Evolutionary conservation across 2,888 invertebrate species (phyloP).

Genomic region (Galerucella pusilla): DNA sequence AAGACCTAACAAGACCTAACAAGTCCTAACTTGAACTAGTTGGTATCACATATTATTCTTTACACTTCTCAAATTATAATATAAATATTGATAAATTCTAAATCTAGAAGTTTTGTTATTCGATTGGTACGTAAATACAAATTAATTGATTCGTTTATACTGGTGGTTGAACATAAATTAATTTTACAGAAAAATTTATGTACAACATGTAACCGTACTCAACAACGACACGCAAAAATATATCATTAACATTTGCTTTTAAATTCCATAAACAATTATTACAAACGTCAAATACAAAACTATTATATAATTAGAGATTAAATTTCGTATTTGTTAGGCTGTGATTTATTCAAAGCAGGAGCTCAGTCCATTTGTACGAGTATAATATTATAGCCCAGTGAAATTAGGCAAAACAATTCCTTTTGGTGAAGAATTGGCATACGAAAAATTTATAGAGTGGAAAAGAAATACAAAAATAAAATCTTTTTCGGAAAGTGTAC

Average conservation of each 20-base stretch:
- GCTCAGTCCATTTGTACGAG: no score
- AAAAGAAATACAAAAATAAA: no score
- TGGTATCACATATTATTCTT: background rate
- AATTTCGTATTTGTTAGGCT: background rate
- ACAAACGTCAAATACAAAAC: background rate
- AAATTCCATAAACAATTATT: background rate
- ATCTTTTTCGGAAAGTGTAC: no score
- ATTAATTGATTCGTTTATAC: conserved; percentile 17
- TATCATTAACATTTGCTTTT: conserved; percentile 4
- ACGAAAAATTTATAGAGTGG: no score
- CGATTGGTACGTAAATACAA: background rate
- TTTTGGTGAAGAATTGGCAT: no score
- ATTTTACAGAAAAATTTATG: conserved; percentile 23
- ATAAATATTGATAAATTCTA: background rate
- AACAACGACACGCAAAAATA: conserved; percentile 4
- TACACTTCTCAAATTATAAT: background rate
- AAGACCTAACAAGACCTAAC: no score
- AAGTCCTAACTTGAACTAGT: no score
- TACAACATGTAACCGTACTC: conserved; percentile 29
- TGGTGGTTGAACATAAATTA: conserved; percentile 23
- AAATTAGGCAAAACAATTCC: no score
- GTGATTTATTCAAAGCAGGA: no score
- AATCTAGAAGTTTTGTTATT: background rate
- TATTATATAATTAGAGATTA: background rate
- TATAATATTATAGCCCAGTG: no score